Evolutionary conservation across 2,113 vertebrate genomes (phyloP).

Genomic region (Ochotona curzoniae): DNA sequence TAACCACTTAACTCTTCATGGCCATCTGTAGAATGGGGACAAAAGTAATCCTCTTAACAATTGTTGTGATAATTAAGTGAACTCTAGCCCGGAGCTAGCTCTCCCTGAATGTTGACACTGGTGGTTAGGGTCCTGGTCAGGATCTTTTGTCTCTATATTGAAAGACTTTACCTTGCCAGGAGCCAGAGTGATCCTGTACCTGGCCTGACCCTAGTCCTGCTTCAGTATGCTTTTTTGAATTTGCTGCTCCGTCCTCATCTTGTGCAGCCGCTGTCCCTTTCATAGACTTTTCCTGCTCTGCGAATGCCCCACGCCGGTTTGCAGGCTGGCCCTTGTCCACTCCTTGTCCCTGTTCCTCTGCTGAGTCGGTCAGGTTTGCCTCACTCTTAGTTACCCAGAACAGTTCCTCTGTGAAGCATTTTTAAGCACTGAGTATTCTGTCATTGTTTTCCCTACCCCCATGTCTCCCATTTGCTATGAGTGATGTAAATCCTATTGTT

Average conservation of each 20-base stretch:
- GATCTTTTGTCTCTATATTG: background rate
- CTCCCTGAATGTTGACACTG: background rate
- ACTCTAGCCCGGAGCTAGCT: background rate
- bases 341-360: background rate
- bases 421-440: background rate
- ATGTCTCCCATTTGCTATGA: conserved; percentile 21
- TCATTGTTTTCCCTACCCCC: background rate
- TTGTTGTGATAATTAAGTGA: conserved; percentile 27
- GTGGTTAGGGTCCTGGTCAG: too few relatives aligned
- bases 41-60: conserved; percentile 30
- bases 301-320: background rate
- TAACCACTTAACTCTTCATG: background rate
- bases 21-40: conserved; percentile 24
- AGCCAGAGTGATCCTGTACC: background rate
- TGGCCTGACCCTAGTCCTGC: background rate
- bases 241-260: background rate
- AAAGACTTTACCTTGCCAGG: background rate
- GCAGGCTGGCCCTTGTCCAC: background rate
- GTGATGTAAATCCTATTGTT: conserved; percentile 15
- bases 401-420: conserved; percentile 11
- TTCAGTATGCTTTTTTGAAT: background rate
- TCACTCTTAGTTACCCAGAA: background rate
- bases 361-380: background rate
- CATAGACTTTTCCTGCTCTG: background rate
- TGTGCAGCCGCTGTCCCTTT: background rate